Evolutionary conservation across 2,113 vertebrate species (phyloP).

Genomic region (Hypanus sabinus): DNA sequence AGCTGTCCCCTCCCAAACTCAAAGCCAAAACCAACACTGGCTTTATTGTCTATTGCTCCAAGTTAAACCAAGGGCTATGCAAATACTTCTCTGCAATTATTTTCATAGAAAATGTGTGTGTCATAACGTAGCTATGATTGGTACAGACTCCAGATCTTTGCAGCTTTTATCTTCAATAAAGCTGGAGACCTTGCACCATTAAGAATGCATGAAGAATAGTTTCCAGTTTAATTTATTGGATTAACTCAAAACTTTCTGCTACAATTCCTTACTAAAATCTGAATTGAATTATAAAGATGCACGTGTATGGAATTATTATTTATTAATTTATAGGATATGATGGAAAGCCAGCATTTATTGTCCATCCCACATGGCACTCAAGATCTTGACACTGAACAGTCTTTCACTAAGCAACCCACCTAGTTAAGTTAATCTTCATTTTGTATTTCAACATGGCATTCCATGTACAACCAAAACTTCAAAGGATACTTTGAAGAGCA

Average conservation of each 20-base stretch:
- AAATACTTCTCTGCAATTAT: constrained; percentile 3
- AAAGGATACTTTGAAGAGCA: no score
- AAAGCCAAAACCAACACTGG: constrained; percentile 48
- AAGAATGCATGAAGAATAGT: not conserved
- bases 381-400: no score
- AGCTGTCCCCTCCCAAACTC: constrained; percentile 43
- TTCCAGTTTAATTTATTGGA: not conserved
- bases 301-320: no score
- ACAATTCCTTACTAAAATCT: not conserved
- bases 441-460: no score
- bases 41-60: constrained; percentile 43
- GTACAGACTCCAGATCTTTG: not conserved
- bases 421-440: no score
- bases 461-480: no score
- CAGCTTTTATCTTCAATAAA: not conserved
- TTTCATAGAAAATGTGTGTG: not conserved
- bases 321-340: no score
- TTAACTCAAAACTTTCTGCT: not conserved
- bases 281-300: not conserved
- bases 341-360: no score
- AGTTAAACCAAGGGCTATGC: constrained; percentile 41
- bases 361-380: no score
- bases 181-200: no score
- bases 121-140: not conserved
- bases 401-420: no score